Conservation (phyloP, 2,888 invertebrate genomes). For the Minunthozetes semirufus region DNA sequence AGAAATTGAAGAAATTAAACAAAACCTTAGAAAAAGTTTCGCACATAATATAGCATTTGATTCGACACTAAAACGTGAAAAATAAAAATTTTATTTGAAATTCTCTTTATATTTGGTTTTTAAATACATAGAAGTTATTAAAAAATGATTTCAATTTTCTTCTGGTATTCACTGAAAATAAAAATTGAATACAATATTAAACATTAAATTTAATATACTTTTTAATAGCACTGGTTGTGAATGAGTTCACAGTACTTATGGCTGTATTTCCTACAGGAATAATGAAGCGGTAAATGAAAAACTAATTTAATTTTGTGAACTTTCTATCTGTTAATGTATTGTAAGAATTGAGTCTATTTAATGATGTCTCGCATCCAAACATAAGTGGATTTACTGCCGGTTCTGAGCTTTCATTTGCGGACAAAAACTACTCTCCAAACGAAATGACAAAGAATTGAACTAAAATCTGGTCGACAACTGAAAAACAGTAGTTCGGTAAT, state of each 20-base stretch:
- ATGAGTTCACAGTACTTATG: neutral
- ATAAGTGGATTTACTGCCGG: conserved; percentile 25
- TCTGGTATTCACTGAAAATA: neutral
- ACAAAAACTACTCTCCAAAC: neutral
- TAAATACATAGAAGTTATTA: neutral
- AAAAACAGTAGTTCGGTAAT: too few species aligned
- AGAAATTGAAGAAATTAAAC: too few species aligned
- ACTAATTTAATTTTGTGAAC: conserved; percentile 22
- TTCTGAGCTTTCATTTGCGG: conserved; percentile 7
- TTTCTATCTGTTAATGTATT: neutral
- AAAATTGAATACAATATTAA: neutral
- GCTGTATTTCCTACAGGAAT: conserved; percentile 20
- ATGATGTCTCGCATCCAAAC: conserved; percentile 22
- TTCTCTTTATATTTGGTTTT: neutral
- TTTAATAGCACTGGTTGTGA: neutral
- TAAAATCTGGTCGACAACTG: neutral
- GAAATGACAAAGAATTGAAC: neutral
- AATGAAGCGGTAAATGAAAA: conserved; percentile 6
- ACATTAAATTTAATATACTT: neutral
- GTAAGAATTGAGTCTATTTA: neutral
- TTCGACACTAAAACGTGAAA: too few species aligned
- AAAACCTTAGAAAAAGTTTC: too few species aligned
- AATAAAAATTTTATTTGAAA: too few species aligned
- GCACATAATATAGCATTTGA: too few species aligned
- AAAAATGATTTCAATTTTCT: neutral